phyloP scores from a whole-genome alignment of 1,140 invertebrate genomes.

The Armadillidium nasatum region DNA sequence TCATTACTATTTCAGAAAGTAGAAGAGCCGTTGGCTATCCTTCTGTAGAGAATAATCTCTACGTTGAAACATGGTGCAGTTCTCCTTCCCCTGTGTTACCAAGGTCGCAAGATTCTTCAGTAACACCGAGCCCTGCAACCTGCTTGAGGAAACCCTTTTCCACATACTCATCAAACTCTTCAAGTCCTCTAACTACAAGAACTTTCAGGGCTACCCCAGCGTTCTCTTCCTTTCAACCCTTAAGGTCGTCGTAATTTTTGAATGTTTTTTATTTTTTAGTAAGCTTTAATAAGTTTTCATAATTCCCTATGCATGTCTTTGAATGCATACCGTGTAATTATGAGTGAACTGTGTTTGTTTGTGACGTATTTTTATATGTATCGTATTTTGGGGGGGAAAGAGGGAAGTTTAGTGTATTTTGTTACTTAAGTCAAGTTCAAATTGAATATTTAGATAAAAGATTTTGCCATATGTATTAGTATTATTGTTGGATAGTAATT shows the following conservation, averaged over 20 bases:
- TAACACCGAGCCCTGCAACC: not conserved
- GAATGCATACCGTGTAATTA: not conserved
- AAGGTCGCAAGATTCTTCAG: not conserved
- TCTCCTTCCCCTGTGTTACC: not conserved
- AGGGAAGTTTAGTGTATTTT: no score
- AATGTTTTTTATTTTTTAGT: not conserved
- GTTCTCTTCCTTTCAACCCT: not conserved
- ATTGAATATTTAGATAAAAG: no score
- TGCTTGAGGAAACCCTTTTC: not conserved
- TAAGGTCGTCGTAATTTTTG: not conserved
- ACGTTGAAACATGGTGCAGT: conserved; percentile 3
- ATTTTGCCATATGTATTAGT: no score
- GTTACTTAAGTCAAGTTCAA: no score
- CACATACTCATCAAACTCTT: not conserved
- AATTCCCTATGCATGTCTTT: not conserved
- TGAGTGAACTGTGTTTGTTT: not conserved
- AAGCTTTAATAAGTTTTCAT: not conserved
- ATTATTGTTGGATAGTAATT: no score
- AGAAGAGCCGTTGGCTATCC: not conserved
- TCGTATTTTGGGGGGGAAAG: not conserved
- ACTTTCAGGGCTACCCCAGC: not conserved
- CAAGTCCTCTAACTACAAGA: not conserved
- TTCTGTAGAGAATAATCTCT: not conserved
- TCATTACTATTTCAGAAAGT: not conserved
- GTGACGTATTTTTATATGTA: not conserved